Evolutionary conservation across 2,888 invertebrate genomes (phyloP), one percentile per base, ranked within the genome.

Genomic region (Spicauda simplicius): DNA sequence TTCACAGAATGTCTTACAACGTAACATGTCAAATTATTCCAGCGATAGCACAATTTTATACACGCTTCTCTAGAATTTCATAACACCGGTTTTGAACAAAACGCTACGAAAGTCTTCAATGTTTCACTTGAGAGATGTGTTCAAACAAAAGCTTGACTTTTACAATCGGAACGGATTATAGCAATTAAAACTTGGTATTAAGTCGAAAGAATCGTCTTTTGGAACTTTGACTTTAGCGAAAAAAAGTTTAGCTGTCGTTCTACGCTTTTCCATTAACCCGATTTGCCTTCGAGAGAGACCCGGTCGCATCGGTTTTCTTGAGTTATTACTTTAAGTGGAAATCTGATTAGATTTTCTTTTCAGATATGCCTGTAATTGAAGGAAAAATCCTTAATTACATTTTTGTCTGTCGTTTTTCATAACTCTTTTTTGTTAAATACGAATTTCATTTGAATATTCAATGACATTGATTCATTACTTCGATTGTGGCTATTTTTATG

Each of bases 101-200:
- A 16, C 8, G 25, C n/a, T 1, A 20, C 14, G 5, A 25, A 25
- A 25, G 5, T 48, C n/a, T 25, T 20, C 25, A 20, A n/a, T 25
- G 55, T 33, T 55, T 55, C 16, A 33, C 55, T 60, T 52, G 60
- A 33, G 30, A 18, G 50, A 50, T 60, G 33, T 60, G 48, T 18
- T 52, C 14, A 11, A 30, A 18, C 18, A 52, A 57, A 64, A 57
- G 50, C 8, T 33, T 12, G 33, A 57, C 33, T 41, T 54, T 25
- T 25, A 52, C 65, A 53, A 16, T 54, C 19, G 30, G n/a, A 59
- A 59, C 45, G 58, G 59, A 65, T 59, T 65, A 45, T 12, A 59
- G 65, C 53, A 59, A 65, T 65, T 65, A 65, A 65, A 65, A 65
- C 54, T 65, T 65, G 45, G 59, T 48, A 18, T 54, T 10, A 33